Evolutionary conservation across 2,113 vertebrate species (phyloP), one percentile per base, ranked within the genome.

Genomic region (Oncorhynchus mykiss): DNA sequence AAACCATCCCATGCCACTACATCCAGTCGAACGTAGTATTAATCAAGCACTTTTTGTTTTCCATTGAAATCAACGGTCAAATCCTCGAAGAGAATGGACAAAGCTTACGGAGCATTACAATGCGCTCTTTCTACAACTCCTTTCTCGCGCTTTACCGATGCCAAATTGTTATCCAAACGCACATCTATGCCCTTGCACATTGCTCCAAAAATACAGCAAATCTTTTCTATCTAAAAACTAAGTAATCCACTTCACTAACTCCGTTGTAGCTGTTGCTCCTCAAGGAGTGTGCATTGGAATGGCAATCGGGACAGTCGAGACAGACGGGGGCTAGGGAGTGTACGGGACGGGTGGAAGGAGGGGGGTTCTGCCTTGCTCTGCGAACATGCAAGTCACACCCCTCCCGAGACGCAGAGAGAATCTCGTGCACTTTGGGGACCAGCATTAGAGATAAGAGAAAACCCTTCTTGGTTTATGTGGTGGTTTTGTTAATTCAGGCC

Each of bases 211-310:
- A 74, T 20, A 66, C 14, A 20, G 20, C 45, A 65, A 5, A 78
- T 5, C 13, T 31, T 16, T 39, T 60, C 20, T 5, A 62, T 67
- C 75, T 67, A 31, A 57, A 34, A 64, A 31, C 67, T 0, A 74
- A 2, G 49, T 67, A 81, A 81, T 82, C 83, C 83, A 71, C 81
- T 82, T 68, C 57, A 27, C 24, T 81, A 81, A 85, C 84, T 90
- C 87, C 77, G 86, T 18, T 71, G 1, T 78, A 83, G 90, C 91
- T 92, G 92, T 91, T 92, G 93, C 90, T 91, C 84, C 85, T 89
- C 86, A 65, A 87, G 34, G 83, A 84, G 84, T 85, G 87, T 88
- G 88, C 88, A 87, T 91, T 87, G 92, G 91, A 92, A 91, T 91
- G 92, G 85, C 87, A 90, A 88, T 79, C 75, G 82, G 85, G 85